Conservation (phyloP, 1,140 invertebrate species). For the Goniozus legneri region DNA sequence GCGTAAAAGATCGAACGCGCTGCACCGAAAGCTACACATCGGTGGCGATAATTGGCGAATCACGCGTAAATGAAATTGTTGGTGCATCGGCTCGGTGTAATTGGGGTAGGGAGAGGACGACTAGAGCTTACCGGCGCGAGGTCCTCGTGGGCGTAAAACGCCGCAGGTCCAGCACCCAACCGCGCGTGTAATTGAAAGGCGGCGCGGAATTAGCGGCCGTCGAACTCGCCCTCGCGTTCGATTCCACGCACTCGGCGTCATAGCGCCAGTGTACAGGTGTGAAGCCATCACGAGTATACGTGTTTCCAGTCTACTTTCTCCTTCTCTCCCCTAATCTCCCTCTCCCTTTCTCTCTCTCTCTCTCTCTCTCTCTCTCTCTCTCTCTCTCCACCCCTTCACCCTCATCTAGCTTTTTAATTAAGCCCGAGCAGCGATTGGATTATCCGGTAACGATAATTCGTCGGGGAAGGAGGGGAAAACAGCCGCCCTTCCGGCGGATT, state of each 20-base stretch:
- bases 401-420: constrained; percentile 15
- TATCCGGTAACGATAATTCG: constrained; percentile 15
- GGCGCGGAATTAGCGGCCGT: constrained; percentile 22
- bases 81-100: constrained; percentile 26
- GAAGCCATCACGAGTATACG: not conserved
- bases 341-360: not conserved
- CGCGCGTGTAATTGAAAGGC: constrained; percentile 27
- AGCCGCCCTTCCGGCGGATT: not conserved
- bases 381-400: not conserved
- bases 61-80: constrained; percentile 26
- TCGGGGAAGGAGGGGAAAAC: not conserved
- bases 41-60: constrained; percentile 22
- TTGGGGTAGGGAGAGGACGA: no score
- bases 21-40: not conserved
- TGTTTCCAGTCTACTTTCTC: not conserved
- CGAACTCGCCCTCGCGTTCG: constrained; percentile 5
- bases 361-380: no score
- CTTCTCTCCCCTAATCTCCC: not conserved
- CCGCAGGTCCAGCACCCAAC: constrained; percentile 5
- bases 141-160: no score
- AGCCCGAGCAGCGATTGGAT: constrained; percentile 3
- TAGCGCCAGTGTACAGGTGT: constrained; percentile 11
- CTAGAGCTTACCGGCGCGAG: no score
- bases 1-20: constrained; percentile 4
- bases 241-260: no score